phyloP scores from a whole-genome alignment of 2,888 invertebrate species.

The Netelia melanura region DNA sequence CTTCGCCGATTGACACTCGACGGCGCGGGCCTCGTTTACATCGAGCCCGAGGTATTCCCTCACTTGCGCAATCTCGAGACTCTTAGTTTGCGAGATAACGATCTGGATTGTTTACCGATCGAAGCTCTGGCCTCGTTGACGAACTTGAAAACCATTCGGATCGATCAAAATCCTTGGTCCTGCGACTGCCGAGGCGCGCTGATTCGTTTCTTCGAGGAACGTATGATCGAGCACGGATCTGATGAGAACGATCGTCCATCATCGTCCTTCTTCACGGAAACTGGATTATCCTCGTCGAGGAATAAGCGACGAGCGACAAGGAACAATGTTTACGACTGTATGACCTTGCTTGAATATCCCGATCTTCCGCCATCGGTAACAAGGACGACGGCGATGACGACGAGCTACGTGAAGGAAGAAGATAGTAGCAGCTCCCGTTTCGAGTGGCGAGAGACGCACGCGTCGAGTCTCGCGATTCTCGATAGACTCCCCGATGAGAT shows the following conservation, averaged over 20 bases:
- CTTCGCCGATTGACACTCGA: conserved; percentile 73
- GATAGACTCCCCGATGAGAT: conserved; percentile 76
- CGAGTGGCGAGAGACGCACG: conserved; percentile 67
- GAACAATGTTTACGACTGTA: conserved; percentile 69
- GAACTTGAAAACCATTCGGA: conserved; percentile 70
- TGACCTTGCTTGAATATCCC: conserved; percentile 74
- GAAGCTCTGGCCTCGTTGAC: conserved; percentile 72
- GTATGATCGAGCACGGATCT: conserved; percentile 66
- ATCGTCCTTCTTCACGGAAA: neutral
- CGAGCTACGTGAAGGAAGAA: conserved; percentile 6
- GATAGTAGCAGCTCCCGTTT: conserved; percentile 49
- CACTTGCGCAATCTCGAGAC: conserved; percentile 71
- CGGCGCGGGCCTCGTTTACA: conserved; percentile 71
- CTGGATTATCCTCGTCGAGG: neutral
- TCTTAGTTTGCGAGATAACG: conserved; percentile 77
- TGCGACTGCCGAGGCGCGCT: conserved; percentile 75
- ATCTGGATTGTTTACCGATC: conserved; percentile 77
- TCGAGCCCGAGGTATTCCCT: conserved; percentile 76
- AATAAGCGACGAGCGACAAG: neutral
- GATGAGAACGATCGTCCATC: conserved; percentile 20
- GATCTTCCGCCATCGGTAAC: conserved; percentile 56
- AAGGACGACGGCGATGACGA: neutral
- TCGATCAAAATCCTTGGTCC: conserved; percentile 78
- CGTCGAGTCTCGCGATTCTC: conserved; percentile 61
- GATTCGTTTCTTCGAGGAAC: conserved; percentile 69